These are phyloP conservation scores for Lamproptera curius DNA, from an alignment of 2,888 invertebrate species.

Conservation along the genomic window DNA sequence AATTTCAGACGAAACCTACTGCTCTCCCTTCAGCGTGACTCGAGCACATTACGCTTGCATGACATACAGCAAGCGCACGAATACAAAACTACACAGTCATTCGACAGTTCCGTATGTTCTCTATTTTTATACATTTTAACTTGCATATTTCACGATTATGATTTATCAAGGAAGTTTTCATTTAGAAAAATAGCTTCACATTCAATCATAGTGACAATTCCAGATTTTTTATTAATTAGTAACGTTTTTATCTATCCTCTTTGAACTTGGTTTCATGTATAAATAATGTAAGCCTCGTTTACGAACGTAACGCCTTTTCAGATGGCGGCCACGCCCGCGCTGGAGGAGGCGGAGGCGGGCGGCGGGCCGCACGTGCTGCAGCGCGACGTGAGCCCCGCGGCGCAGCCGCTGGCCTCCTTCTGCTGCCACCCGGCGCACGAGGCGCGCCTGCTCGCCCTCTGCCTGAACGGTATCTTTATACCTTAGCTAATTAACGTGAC, in stretches of 20 bases:
- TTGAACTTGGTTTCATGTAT: no score
- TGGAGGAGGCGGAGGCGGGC: conserved; percentile 42
- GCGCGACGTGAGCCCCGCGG: conserved; percentile 53
- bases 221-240: no score
- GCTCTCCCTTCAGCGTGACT: conserved; percentile 89
- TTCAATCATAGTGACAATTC: no score
- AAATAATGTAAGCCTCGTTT: no score
- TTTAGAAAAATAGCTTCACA: no score
- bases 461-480: conserved; percentile 78
- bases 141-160: no score
- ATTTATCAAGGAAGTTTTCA: no score
- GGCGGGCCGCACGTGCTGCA: conserved; percentile 45
- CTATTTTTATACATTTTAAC: not conserved
- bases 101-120: conserved; percentile 36
- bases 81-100: conserved; percentile 29
- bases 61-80: conserved; percentile 82
- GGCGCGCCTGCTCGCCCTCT: conserved; percentile 85
- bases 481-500: no score
- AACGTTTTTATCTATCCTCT: no score
- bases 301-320: not conserved
- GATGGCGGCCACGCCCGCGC: conserved; percentile 34
- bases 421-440: conserved; percentile 93
- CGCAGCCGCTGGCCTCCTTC: conserved; percentile 81
- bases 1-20: conserved; percentile 82
- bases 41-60: conserved; percentile 86